Percentiles rank a stretch among this genome's conserved stretches.
These are phyloP conservation scores for Xiphophorus couchianus DNA, from an alignment of 2,113 vertebrate species.

Conservation along the genomic window DNA sequence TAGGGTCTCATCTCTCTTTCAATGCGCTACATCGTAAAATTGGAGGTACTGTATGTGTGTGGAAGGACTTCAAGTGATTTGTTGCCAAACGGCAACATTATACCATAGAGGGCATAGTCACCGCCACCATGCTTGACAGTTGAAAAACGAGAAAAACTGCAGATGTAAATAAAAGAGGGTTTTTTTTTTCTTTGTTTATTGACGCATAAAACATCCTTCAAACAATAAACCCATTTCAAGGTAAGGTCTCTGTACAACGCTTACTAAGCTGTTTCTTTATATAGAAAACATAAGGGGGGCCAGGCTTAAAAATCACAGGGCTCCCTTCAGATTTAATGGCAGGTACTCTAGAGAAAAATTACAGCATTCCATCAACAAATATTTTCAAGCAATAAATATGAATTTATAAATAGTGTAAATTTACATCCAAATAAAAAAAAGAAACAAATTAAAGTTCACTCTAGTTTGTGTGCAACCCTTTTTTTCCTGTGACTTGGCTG, in stretches of 20 bases:
- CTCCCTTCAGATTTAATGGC: conserved; percentile 99
- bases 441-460: conserved; percentile 91
- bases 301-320: conserved; percentile 91
- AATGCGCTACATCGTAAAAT: no score
- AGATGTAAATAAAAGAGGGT: conserved; percentile 64
- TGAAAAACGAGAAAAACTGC: neutral
- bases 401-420: conserved; percentile 99
- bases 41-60: no score
- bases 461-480: conserved; percentile 97
- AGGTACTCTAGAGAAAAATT: conserved; percentile 97
- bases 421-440: conserved; percentile 92
- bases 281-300: conserved; percentile 99
- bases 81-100: no score
- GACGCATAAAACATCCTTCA: conserved; percentile 92
- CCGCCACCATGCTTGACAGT: neutral
- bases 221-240: conserved; percentile 95
- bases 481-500: conserved; percentile 89
- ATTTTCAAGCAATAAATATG: conserved; percentile 99
- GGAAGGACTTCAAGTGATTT: no score
- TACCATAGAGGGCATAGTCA: no score
- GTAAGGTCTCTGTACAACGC: conserved; percentile 95
- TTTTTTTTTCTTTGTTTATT: conserved; percentile 75
- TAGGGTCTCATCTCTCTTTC: no score
- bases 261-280: conserved; percentile 97
- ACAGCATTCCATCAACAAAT: conserved; percentile 99